A percentile compares a stretch with the other conserved stretches of the same genome.
Conservation (phyloP, 2,888 invertebrate genomes). For the Campoplex nolae region DNA sequence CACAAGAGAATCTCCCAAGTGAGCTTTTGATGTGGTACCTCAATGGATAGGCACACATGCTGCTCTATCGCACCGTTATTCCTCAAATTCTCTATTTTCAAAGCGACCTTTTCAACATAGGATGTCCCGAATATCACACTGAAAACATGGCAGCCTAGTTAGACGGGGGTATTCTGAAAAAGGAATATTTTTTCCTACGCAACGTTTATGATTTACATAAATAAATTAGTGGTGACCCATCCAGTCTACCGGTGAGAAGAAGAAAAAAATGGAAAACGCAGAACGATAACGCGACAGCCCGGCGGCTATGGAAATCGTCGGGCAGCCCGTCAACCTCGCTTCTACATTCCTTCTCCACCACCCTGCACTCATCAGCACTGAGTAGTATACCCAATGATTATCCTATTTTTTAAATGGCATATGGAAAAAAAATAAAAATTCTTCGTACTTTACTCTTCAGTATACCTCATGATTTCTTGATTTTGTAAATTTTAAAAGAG, state of each 20-base stretch:
- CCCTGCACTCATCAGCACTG: background rate
- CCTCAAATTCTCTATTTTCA: constrained; percentile 27
- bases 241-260: background rate
- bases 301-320: too few relatives aligned
- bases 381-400: background rate
- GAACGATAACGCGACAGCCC: too few relatives aligned
- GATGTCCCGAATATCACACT: background rate
- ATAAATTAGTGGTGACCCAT: background rate
- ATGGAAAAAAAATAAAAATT: background rate
- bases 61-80: constrained; percentile 47
- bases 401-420: too few relatives aligned
- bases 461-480: background rate
- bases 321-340: too few relatives aligned
- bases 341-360: too few relatives aligned
- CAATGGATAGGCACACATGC: constrained; percentile 64
- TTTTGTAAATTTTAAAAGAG: background rate
- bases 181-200: background rate
- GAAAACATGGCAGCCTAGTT: background rate
- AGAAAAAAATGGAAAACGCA: background rate
- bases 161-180: background rate
- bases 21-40: constrained; percentile 67
- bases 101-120: background rate
- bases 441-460: background rate
- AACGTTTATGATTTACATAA: background rate
- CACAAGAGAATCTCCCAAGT: constrained; percentile 46